Conservation (phyloP, 2,113 vertebrate species). For the Oxygymnocypris stewartii region DNA sequence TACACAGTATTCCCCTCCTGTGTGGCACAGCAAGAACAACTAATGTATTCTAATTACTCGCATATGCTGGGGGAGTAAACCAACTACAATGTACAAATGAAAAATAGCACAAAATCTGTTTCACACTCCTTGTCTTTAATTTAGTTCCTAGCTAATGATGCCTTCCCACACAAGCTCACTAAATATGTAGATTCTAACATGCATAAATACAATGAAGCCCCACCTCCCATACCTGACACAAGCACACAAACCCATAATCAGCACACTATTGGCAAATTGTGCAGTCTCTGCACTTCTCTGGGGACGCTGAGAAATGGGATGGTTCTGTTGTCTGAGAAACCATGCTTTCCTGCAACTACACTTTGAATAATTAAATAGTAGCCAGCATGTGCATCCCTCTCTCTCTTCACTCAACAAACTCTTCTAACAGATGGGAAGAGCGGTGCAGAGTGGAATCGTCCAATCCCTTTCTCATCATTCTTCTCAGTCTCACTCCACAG, state of each 20-base stretch:
- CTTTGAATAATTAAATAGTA: constrained; percentile 73
- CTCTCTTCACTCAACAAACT: constrained; percentile 36
- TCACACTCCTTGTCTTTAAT: constrained; percentile 29
- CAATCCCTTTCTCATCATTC: background rate
- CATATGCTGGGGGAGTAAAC: constrained; percentile 2
- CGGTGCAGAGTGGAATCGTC: background rate
- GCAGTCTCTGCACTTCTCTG: constrained; percentile 29
- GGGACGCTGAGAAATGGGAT: constrained; percentile 58
- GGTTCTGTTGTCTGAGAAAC: constrained; percentile 58
- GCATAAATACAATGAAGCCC: constrained; percentile 14
- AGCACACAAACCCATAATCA: constrained; percentile 12
- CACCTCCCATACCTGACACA: background rate
- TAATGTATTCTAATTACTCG: constrained; percentile 14
- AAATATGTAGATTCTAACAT: constrained; percentile 38
- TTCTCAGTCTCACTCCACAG: background rate
- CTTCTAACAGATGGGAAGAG: constrained; percentile 17
- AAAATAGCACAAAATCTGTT: constrained; percentile 16
- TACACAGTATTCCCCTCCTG: constrained; percentile 8
- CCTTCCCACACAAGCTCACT: constrained; percentile 32
- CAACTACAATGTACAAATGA: constrained; percentile 8
- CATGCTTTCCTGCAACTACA: constrained; percentile 58
- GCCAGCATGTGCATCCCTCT: constrained; percentile 57
- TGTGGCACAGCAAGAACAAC: constrained; percentile 17
- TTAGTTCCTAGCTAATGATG: constrained; percentile 39
- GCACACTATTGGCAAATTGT: background rate